Evolutionary conservation across 2,113 vertebrate genomes (phyloP), one percentile per base, ranked within the genome.

Genomic region (Takifugu bimaculatus): DNA sequence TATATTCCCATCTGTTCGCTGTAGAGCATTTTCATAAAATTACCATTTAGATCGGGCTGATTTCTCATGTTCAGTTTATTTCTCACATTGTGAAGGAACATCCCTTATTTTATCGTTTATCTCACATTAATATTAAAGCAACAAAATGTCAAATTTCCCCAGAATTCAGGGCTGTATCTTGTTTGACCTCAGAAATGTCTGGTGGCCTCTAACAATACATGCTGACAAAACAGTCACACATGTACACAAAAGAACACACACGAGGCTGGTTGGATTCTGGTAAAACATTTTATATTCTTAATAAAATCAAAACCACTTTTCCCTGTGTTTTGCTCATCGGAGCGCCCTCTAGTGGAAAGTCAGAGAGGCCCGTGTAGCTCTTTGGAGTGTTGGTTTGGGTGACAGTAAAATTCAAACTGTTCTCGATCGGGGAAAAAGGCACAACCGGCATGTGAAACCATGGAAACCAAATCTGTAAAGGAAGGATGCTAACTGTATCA

Each of bases 281-380:
- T 74, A 75, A 78, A 86, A 80, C 68, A 63, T 86, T 85, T 88
- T 89, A 83, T 88, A 84, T 86, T 76, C 63, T 83, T 71, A 80
- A 68, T 80, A 81, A 88, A 88, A 81, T 78, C 82, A 86, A 74
- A 80, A 71, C 58, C 70, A 84, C 62, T 53, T 77, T 77, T 79
- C 65, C 79, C 75, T 78, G 75, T 78, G 68, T 72, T 48, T 73
- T 79, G 68, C 66, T 68, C 72, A 74, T 53, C 50, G 54, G 43
- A 66, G 79, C 73, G 29, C 78, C 85, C 79, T 74, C 75, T 75
- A 69, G 64, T 71, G 77, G 82, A 70, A 53, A 39, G 70, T 13
- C 14, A 70, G 66, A 78, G 66, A 58, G 60, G 68, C 62, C 62
- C 44, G 63, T 83, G 71, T 56, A 72, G 60, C 60, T 75, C 68